Percentiles rank a stretch among this genome's conserved stretches.
Conservation (phyloP, 2,113 vertebrate genomes). For the Cryptotis parvus region DNA sequence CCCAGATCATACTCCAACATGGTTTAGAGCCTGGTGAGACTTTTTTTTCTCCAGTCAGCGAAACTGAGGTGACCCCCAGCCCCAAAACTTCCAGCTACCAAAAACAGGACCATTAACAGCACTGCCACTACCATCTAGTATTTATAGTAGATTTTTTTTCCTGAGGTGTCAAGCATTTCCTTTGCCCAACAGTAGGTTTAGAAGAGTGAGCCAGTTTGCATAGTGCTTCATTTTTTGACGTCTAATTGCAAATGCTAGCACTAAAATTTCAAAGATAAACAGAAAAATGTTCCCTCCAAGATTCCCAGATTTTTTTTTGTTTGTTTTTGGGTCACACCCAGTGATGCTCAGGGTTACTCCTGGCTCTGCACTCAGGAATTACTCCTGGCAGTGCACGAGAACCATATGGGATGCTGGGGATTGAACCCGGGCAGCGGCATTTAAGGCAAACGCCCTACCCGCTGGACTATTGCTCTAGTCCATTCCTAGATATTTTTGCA, state of each 20-base stretch:
- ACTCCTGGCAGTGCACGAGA: too few species aligned
- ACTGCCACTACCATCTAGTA: background rate
- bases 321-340: too few species aligned
- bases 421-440: too few species aligned
- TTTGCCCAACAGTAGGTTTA: background rate
- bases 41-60: background rate
- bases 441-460: too few species aligned
- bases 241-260: background rate
- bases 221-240: background rate
- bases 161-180: background rate
- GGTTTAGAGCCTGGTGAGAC: background rate
- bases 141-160: background rate
- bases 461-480: too few species aligned
- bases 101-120: constrained; percentile 9
- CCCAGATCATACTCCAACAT: background rate
- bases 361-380: too few species aligned
- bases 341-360: too few species aligned
- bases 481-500: constrained; percentile 48
- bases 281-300: background rate
- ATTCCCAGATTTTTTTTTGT: too few species aligned
- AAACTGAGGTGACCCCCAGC: background rate
- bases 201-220: constrained; percentile 1
- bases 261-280: too few species aligned
- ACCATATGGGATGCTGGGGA: too few species aligned
- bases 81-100: constrained; percentile 11